Conservation (phyloP, 2,888 invertebrate species). For the Rhamphomyia laevipes region DNA sequence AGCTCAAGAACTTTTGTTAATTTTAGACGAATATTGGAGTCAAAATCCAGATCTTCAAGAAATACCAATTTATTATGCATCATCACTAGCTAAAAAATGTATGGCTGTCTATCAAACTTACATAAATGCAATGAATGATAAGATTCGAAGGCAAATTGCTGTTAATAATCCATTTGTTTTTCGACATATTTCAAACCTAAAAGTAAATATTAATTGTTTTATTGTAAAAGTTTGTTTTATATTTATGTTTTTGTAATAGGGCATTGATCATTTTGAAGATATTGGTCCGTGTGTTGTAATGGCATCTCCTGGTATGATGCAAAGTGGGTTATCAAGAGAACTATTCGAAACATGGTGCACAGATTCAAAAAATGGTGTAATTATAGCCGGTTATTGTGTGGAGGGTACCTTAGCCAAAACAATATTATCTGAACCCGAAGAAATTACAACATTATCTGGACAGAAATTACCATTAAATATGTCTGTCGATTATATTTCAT, state of each 20-base stretch:
- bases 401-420: slow-evolving; percentile 86
- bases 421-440: slow-evolving; percentile 94
- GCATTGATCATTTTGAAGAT: slow-evolving; percentile 99
- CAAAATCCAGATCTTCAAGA: slow-evolving; percentile 74
- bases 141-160: slow-evolving; percentile 89
- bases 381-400: slow-evolving; percentile 93
- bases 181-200: slow-evolving; percentile 89
- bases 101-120: slow-evolving; percentile 99
- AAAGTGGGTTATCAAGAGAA: slow-evolving; percentile 92
- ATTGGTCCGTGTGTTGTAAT: slow-evolving; percentile 99
- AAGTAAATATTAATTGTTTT: slow-evolving; percentile 39
- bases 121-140: slow-evolving; percentile 98
- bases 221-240: slow-evolving; percentile 12
- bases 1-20: slow-evolving; percentile 89
- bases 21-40: slow-evolving; percentile 97
- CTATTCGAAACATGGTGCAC: slow-evolving; percentile 99
- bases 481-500: slow-evolving; percentile 98
- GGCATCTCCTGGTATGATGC: slow-evolving; percentile 99
- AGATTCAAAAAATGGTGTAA: slow-evolving; percentile 94
- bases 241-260: slow-evolving; percentile 7
- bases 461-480: slow-evolving; percentile 93
- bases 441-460: slow-evolving; percentile 89
- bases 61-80: slow-evolving; percentile 98
- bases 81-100: slow-evolving; percentile 97
- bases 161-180: slow-evolving; percentile 98